phyloP scores from a whole-genome alignment of 2,113 vertebrate genomes.

The Neoarius graeffei region DNA sequence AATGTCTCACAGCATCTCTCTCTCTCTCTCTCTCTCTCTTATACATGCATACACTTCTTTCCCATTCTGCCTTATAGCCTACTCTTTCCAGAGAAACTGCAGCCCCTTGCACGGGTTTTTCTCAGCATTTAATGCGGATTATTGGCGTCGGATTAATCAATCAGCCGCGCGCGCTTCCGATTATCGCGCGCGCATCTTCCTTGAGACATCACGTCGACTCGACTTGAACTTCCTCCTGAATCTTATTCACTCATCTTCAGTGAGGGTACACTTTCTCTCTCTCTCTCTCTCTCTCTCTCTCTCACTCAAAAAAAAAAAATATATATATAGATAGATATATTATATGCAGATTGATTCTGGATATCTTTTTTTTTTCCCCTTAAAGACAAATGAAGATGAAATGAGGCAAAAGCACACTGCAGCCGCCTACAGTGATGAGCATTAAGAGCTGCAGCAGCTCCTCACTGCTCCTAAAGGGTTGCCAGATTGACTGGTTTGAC shows the following conservation, averaged over 20 bases:
- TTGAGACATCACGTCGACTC: not conserved
- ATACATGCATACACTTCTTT: constrained; percentile 1
- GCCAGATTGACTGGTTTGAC: not conserved
- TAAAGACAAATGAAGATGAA: constrained; percentile 26
- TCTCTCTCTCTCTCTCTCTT: not conserved
- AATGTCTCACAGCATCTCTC: constrained; percentile 44
- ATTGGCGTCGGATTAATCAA: constrained; percentile 26
- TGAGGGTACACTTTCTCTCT: not conserved
- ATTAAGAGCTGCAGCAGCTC: constrained; percentile 18
- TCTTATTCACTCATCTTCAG: constrained; percentile 5
- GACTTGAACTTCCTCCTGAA: constrained; percentile 28
- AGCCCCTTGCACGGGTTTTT: not conserved
- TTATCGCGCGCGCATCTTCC: not conserved
- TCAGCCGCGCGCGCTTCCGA: not conserved
- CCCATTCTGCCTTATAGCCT: constrained; percentile 3
- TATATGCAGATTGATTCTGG: not conserved
- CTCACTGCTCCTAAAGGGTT: constrained; percentile 20
- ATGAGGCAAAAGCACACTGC: constrained; percentile 20
- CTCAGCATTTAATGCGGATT: constrained; percentile 6
- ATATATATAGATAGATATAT: not conserved
- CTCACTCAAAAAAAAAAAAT: not conserved
- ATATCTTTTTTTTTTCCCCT: too few relatives aligned
- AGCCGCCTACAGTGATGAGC: constrained; percentile 17
- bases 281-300: not conserved
- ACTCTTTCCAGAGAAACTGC: not conserved